Evolutionary conservation across 2,113 vertebrate species (phyloP).

Genomic region (Psephotus haematonotus): DNA sequence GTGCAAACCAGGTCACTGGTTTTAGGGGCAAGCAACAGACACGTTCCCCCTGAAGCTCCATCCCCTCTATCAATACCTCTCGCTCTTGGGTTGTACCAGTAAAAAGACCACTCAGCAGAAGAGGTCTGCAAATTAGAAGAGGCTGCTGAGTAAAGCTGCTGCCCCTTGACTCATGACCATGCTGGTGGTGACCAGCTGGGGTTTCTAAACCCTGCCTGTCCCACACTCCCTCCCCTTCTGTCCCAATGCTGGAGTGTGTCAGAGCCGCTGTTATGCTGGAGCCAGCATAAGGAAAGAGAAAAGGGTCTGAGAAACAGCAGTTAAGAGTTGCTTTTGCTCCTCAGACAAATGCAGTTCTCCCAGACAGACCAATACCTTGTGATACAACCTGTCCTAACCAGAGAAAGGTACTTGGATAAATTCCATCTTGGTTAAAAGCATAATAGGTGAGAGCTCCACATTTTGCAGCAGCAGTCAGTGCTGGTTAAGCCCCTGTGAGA

Average conservation of each 20-base stretch:
- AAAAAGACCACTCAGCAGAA: neutral
- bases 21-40: neutral
- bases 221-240: neutral
- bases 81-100: neutral
- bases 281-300: neutral
- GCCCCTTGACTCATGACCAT: neutral
- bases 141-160: neutral
- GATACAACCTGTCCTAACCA: neutral
- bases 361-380: neutral
- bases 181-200: neutral
- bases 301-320: neutral
- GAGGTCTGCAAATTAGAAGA: neutral
- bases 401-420: neutral
- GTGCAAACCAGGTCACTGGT: neutral
- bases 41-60: neutral
- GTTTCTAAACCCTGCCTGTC: neutral
- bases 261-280: rapidly evolving
- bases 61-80: neutral
- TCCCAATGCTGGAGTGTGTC: rapidly evolving
- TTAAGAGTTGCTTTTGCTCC: neutral
- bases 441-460: neutral
- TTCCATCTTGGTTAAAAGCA: neutral
- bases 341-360: neutral
- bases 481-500: neutral
- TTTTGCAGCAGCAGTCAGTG: neutral